Conservation (phyloP, 2,888 invertebrate species). For the Nudaria mundana region DNA sequence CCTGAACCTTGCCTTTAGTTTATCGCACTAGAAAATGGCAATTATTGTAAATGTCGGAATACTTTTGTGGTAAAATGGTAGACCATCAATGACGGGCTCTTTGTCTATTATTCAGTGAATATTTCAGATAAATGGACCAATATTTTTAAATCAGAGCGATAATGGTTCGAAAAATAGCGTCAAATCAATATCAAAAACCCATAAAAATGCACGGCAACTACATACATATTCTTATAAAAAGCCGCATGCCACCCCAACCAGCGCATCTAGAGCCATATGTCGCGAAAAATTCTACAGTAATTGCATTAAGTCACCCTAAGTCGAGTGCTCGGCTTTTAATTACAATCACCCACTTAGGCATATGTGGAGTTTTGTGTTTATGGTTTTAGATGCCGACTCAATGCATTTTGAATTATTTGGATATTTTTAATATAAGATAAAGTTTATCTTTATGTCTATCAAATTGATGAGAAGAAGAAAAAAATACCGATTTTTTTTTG, state of each 20-base stretch:
- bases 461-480: no score
- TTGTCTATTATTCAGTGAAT: no score
- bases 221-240: slow-evolving; percentile 33
- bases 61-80: no score
- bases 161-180: slow-evolving; percentile 1
- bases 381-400: neutral
- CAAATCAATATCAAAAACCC: slow-evolving; percentile 19
- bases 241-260: slow-evolving; percentile 43
- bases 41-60: no score
- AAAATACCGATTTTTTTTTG: no score
- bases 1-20: no score
- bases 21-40: no score
- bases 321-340: slow-evolving; percentile 69
- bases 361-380: slow-evolving; percentile 54
- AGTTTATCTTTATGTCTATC: no score
- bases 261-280: slow-evolving; percentile 71
- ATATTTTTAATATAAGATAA: neutral
- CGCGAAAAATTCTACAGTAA: slow-evolving; percentile 77
- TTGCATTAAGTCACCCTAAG: slow-evolving; percentile 77
- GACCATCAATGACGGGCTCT: no score
- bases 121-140: no score
- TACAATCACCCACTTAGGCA: slow-evolving; percentile 76
- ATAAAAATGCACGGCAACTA: slow-evolving; percentile 13
- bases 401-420: neutral
- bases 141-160: neutral